Evolutionary conservation across 2,113 vertebrate species (phyloP), one percentile per base, ranked within the genome.

Genomic region (Pomatorhinus ruficollis): DNA sequence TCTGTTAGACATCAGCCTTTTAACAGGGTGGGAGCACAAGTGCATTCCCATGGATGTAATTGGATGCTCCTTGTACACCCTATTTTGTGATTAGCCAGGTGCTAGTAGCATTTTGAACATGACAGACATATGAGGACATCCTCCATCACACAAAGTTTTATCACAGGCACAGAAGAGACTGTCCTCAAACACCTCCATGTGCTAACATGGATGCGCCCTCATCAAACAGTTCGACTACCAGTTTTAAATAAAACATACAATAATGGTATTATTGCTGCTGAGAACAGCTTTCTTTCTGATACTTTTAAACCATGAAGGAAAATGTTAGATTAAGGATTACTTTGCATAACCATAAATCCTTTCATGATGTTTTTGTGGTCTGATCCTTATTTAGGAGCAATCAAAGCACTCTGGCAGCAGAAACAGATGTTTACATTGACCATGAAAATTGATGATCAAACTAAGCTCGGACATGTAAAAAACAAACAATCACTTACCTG

Each of bases 401-500:
- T 39, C 40, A 80, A 87, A 89, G 27, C 40, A 54, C 31, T 35
- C 22, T 39, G 39, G 28, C 25, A 83, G 53, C 40, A 76, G 42
- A 79, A 94, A 64, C 0, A 94, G 13, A 4, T 59, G 8, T 31
- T 89, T 71, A 68, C 19, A 31, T 25, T 27, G 27, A 59, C 17
- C 11, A 20, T 35, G 45, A 56, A 65, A 84, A 54, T 14, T 72
- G 19, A 17, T 45, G 25, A 59, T 63, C 63, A 45, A 84, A 77
- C 28, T 44, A 78, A 78, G n/a, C 11, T 49, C 2, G 12, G 44
- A 69, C 56, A 25, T 0, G 1, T 31, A 11, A 76, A 82, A 90
- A 79, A 57, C 15, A 69, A 83, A 81, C 23, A 44, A 37, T 31
- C 9, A 28, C 94, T 97, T 98, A 99, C 99, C 98, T 85, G 98